Percentiles rank a stretch among this genome's conserved stretches.
phyloP scores from a whole-genome alignment of 2,888 invertebrate genomes.

The Metellina segmentata region DNA sequence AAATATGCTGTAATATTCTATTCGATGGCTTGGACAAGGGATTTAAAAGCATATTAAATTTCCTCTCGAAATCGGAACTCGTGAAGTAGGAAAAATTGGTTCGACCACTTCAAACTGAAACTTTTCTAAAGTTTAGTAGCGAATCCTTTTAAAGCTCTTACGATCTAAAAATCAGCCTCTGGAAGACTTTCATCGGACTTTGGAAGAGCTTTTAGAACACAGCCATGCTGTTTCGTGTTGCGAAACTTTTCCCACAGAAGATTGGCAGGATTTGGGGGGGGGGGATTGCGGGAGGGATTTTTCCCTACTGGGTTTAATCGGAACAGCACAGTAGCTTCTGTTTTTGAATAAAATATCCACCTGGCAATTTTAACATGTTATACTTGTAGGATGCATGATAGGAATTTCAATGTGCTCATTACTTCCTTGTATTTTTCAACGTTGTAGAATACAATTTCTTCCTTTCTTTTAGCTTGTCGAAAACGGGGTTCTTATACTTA shows the following conservation, averaged over 20 bases:
- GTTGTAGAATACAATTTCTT: no score
- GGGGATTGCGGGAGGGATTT: background rate
- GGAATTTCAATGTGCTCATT: no score
- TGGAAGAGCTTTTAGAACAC: background rate
- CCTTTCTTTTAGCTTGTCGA: no score
- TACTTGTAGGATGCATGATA: no score
- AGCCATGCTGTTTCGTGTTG: background rate
- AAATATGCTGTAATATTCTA: background rate
- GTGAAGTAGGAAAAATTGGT: background rate
- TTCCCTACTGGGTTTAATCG: background rate
- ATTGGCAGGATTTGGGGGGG: background rate
- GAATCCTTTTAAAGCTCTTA: conserved; percentile 1
- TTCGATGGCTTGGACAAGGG: background rate
- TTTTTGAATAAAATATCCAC: no score
- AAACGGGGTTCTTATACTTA: no score
- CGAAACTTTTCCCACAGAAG: background rate
- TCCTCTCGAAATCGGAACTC: background rate
- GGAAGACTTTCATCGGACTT: background rate
- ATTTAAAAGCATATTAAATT: background rate
- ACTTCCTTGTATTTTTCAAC: no score
- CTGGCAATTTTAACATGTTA: no score
- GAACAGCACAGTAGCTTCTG: background rate
- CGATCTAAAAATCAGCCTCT: background rate
- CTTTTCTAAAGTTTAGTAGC: background rate
- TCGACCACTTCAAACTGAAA: background rate